phyloP scores from a whole-genome alignment of 1,140 invertebrate genomes.

The Euwallacea similis region DNA sequence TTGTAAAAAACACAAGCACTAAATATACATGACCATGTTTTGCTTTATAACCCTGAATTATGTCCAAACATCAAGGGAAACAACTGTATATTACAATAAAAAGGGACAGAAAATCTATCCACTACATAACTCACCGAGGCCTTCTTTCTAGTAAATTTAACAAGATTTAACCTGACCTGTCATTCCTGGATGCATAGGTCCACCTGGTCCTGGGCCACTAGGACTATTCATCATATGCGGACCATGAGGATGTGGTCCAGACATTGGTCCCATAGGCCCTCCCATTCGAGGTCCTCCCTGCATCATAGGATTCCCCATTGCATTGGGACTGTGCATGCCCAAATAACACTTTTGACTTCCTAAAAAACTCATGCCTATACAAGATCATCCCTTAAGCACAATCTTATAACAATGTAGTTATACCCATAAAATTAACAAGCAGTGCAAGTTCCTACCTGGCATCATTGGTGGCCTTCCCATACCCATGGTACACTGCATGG shows the following conservation, averaged over 20 bases:
- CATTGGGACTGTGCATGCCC: slow-evolving; percentile 54
- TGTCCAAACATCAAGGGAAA: too few species aligned
- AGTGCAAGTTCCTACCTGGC: slow-evolving; percentile 19
- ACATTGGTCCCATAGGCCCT: slow-evolving; percentile 41
- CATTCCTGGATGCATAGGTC: slow-evolving; percentile 48
- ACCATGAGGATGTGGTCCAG: slow-evolving; percentile 43
- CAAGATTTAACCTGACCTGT: slow-evolving; percentile 35
- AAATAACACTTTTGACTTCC: slow-evolving; percentile 59
- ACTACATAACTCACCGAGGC: too few species aligned
- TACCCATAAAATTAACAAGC: neutral
- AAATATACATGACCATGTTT: too few species aligned
- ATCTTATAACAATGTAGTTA: neutral
- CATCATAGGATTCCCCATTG: slow-evolving; percentile 52
- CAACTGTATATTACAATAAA: too few species aligned
- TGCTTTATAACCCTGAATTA: too few species aligned
- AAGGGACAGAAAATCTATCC: too few species aligned
- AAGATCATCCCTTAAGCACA: neutral
- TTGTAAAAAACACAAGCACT: too few species aligned
- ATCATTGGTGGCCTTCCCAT: slow-evolving; percentile 65
- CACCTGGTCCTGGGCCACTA: slow-evolving; percentile 45
- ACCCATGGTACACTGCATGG: slow-evolving; percentile 53
- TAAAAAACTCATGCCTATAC: slow-evolving; percentile 45
- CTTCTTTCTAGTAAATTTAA: too few species aligned
- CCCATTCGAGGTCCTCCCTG: slow-evolving; percentile 51
- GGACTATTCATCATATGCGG: slow-evolving; percentile 52